Base-by-base conservation (phyloP, 1,140 invertebrate species). In the Hesperophylax magnus region DNA sequence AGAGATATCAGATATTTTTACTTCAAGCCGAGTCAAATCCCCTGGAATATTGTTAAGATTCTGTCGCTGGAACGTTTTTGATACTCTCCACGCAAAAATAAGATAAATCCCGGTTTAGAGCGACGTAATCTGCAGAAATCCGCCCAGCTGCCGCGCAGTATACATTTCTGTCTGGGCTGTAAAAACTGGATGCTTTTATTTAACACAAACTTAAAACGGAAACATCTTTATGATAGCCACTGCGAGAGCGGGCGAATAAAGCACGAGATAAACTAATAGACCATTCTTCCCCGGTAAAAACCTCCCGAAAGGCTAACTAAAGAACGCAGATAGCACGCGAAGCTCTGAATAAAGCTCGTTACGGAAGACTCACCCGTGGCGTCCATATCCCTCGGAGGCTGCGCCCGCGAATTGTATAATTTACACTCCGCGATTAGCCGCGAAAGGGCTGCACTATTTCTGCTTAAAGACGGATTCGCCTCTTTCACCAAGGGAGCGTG, bases 221-320 rank as follows among this genome's bases (percentile, higher is more conserved):
- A 72, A 54, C 69, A 72, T 72, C 69, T 72, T 72, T 72, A 72
- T 72, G 69, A 72, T 53, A 54, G 47, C 20, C 53, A 22, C 69
- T 22, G 69, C 69, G 47, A 54, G 63, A 47, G 39, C 39, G 39
- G 39, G 58, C 18, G 72, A 76, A 76, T 76, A 39, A 76, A 76
- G 56, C 72, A 76, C 27, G 72, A 76, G 72, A 76, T 76, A 76
- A 76, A 58, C 72, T 76, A 76, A 76, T 76, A 76, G 72, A 54
- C 72, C 56, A 76, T 76, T 76, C 72, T 60, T 76, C 39, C 56
- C 56, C 72, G 24, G 72, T 76, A 60, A 76, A 76, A 76, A 56
- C 56, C 72, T 76, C 31, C 54, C 72, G 22, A 20, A 76, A 27
- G 56, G 72, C 56, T 47, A 47, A 60, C 72, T 34, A 72, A 60